phyloP scores from a whole-genome alignment of 1,140 invertebrate genomes.

The Pollicipes pollicipes region DNA sequence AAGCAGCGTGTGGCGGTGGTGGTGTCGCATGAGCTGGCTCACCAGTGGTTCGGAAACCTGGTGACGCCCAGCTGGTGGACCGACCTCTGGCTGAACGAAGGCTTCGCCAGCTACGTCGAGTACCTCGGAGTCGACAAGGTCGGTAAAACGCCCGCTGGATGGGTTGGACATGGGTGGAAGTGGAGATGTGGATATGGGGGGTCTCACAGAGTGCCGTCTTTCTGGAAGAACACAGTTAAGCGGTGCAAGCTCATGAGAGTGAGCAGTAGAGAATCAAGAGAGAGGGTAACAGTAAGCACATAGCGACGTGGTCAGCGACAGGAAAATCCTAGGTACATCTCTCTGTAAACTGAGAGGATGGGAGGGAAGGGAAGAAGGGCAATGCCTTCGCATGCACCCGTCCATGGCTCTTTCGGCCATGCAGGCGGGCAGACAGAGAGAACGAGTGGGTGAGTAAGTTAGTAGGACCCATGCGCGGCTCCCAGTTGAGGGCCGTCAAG shows the following conservation, averaged over 20 bases:
- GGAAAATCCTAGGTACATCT: too few relatives aligned
- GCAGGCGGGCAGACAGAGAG: too few relatives aligned
- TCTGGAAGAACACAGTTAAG: neutral
- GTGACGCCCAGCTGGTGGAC: slow-evolving; percentile 38
- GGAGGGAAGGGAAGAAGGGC: too few relatives aligned
- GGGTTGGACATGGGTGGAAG: neutral
- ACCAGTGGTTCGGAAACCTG: slow-evolving; percentile 44
- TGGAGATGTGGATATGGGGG: neutral
- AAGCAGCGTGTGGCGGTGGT: slow-evolving; percentile 26
- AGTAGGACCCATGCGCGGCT: too few relatives aligned
- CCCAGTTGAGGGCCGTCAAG: too few relatives aligned
- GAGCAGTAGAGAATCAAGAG: too few relatives aligned
- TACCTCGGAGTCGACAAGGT: slow-evolving; percentile 22
- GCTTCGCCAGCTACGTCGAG: slow-evolving; percentile 34
- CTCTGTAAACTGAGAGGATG: too few relatives aligned
- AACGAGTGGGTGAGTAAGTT: too few relatives aligned
- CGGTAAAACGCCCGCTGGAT: neutral
- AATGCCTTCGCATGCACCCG: too few relatives aligned
- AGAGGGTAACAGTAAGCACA: too few relatives aligned
- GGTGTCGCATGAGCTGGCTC: slow-evolving; percentile 29
- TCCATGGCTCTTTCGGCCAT: too few relatives aligned
- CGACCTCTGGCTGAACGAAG: slow-evolving; percentile 40
- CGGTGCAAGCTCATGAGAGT: neutral
- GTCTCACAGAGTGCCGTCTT: neutral
- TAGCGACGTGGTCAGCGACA: too few relatives aligned